phyloP scores from a whole-genome alignment of 1,140 invertebrate genomes.

The Battus philenor region DNA sequence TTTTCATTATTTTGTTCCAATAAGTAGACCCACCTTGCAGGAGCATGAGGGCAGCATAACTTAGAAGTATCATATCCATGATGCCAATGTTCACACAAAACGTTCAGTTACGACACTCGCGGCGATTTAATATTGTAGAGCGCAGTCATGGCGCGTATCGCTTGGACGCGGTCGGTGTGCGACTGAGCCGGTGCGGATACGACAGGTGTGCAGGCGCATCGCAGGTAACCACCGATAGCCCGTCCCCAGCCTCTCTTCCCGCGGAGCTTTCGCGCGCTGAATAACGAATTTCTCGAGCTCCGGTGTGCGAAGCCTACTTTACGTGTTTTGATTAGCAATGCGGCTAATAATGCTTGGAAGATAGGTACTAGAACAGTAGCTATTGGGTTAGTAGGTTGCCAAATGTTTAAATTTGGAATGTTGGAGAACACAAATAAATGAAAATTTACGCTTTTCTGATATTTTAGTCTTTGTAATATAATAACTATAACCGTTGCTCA shows the following conservation, averaged over 20 bases:
- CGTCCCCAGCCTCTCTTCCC: conserved; percentile 20
- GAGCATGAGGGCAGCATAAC: conserved; percentile 31
- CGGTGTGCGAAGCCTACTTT: conserved; percentile 32
- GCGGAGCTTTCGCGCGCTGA: conserved; percentile 51
- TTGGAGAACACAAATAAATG: no score
- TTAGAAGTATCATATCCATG: conserved; percentile 51
- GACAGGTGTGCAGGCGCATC: conserved; percentile 40
- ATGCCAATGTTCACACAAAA: conserved; percentile 38
- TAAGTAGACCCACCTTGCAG: conserved; percentile 36
- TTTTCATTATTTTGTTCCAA: conserved; percentile 9
- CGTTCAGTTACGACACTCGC: conserved; percentile 44
- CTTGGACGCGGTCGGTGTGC: conserved; percentile 23
- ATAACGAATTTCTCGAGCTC: conserved; percentile 46
- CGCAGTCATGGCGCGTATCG: conserved; percentile 40
- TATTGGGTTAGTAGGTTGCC: no score
- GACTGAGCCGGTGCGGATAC: conserved; percentile 34
- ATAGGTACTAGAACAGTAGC: no score
- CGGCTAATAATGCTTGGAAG: neutral
- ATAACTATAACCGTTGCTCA: no score
- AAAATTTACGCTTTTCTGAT: no score
- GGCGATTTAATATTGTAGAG: conserved; percentile 28
- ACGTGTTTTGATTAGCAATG: conserved; percentile 41
- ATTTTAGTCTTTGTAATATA: no score
- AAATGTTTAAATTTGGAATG: no score
- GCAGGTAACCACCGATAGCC: conserved; percentile 27